Conservation (phyloP, 2,888 invertebrate genomes). For the Stenurella melanura region DNA sequence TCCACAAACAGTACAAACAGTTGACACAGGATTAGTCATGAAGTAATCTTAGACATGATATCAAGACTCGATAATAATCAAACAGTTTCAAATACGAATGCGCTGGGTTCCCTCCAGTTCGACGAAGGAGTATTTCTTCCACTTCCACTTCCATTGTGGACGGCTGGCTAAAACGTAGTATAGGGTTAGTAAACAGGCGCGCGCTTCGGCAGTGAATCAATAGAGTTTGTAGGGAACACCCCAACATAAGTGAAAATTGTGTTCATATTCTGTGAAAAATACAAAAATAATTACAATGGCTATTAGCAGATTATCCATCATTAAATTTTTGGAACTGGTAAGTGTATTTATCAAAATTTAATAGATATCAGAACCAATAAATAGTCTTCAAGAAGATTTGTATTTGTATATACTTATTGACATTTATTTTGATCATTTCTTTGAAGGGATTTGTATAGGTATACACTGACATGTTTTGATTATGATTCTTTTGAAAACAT, state of each 20-base stretch:
- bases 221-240: constrained; percentile 17
- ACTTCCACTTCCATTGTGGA: constrained; percentile 6
- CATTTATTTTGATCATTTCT: no score
- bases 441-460: no score
- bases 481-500: no score
- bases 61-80: neutral
- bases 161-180: constrained; percentile 3
- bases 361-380: no score
- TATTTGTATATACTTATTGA: no score
- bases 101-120: neutral
- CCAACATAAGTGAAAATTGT: neutral
- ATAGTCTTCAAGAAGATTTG: no score
- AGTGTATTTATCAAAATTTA: constrained; percentile 34
- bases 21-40: neutral
- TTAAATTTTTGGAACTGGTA: constrained; percentile 62
- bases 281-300: constrained; percentile 50
- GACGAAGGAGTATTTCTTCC: neutral
- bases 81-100: neutral
- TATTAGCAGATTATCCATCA: constrained; percentile 59
- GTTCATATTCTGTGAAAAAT: constrained; percentile 23
- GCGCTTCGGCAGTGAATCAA: constrained; percentile 25
- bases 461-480: no score
- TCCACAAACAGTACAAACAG: no score
- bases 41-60: neutral
- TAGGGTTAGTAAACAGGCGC: constrained; percentile 21